These are phyloP conservation scores for Augochlorella aurata DNA, from an alignment of 2,888 invertebrate species.

Conservation along the genomic window DNA sequence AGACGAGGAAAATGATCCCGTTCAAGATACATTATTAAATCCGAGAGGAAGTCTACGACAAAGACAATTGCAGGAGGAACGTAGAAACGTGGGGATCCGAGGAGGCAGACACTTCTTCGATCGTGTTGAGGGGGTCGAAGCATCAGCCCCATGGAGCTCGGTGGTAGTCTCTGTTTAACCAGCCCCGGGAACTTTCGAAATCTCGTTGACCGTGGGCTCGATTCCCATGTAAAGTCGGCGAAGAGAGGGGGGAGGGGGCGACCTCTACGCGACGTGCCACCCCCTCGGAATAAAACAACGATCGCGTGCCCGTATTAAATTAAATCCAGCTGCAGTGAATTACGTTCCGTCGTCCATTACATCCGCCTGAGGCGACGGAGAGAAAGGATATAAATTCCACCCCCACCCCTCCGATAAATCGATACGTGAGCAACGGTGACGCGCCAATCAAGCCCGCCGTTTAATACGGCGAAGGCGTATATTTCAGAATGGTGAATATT, in stretches of 20 bases:
- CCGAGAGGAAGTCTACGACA: neutral
- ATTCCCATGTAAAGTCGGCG: neutral
- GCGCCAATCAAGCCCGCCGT: slow-evolving; percentile 57
- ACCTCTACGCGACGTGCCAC: no score
- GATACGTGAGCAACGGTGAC: slow-evolving; percentile 59
- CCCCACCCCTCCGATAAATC: slow-evolving; percentile 55
- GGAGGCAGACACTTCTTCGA: neutral
- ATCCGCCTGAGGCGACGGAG: slow-evolving; percentile 47
- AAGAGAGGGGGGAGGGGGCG: no score
- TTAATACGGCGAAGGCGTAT: slow-evolving; percentile 57
- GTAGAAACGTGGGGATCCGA: neutral
- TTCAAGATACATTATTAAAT: neutral
- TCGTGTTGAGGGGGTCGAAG: neutral
- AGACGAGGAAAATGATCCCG: neutral
- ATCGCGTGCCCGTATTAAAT: slow-evolving; percentile 48
- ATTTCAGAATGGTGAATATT: slow-evolving; percentile 56
- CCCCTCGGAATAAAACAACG: slow-evolving; percentile 34
- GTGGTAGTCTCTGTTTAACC: neutral
- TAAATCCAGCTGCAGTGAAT: slow-evolving; percentile 56
- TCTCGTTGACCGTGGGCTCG: slow-evolving; percentile 10
- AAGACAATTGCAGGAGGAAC: neutral
- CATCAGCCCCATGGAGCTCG: neutral
- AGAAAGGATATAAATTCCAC: slow-evolving; percentile 60
- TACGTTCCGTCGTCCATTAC: slow-evolving; percentile 53
- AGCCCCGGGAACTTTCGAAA: neutral